phyloP scores from a whole-genome alignment of 2,888 invertebrate genomes.

The Diloba caeruleocephala region DNA sequence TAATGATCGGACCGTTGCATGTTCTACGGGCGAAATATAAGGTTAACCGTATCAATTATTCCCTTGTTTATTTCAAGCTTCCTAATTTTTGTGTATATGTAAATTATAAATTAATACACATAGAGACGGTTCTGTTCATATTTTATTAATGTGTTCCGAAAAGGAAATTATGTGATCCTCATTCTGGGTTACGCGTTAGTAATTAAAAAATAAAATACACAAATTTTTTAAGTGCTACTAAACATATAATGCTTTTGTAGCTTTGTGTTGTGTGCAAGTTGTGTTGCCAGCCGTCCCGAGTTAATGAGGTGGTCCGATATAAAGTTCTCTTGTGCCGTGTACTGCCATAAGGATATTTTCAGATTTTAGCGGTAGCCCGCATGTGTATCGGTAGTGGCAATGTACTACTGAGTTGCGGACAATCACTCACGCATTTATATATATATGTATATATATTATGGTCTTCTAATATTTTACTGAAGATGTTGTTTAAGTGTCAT shows the following conservation, averaged over 20 bases:
- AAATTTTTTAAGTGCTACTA: neutral
- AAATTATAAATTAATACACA: conserved; percentile 21
- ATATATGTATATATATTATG: too few species aligned
- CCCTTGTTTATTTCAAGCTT: conserved; percentile 59
- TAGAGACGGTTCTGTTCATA: neutral
- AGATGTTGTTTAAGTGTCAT: too few species aligned
- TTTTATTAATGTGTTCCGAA: conserved; percentile 5
- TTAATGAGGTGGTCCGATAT: too few species aligned
- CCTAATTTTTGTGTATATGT: conserved; percentile 51
- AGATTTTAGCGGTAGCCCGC: too few species aligned
- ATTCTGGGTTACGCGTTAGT: neutral
- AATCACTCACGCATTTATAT: too few species aligned
- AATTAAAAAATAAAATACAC: neutral
- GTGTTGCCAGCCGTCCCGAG: too few species aligned
- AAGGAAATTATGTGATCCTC: neutral
- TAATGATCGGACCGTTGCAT: conserved; percentile 70
- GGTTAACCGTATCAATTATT: conserved; percentile 68
- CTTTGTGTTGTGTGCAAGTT: too few species aligned
- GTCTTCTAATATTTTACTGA: too few species aligned
- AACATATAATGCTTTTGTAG: neutral
- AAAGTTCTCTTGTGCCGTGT: too few species aligned
- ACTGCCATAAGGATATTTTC: too few species aligned
- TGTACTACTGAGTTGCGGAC: too few species aligned
- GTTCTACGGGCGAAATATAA: conserved; percentile 48
- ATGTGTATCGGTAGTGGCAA: too few species aligned